phyloP scores from a whole-genome alignment of 35 echinoderm and acorn worm species.

The Apostichopus japonicus region DNA sequence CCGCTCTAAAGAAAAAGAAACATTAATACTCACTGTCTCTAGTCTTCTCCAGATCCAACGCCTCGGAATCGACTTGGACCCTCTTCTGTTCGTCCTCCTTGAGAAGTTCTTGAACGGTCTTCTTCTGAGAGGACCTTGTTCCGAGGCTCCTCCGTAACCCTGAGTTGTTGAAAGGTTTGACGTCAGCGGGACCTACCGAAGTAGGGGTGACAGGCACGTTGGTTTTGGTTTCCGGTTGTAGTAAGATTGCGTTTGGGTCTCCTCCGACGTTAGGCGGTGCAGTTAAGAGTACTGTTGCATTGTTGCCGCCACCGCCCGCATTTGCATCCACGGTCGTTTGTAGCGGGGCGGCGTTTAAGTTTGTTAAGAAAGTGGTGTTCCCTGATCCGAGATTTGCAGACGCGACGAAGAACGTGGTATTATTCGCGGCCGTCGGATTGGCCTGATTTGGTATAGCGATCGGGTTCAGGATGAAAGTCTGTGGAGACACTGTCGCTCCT shows the following conservation, averaged over 20 bases:
- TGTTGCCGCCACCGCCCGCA: background rate
- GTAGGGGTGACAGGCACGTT: slow-evolving; percentile 7
- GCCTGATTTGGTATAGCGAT: slow-evolving; percentile 15
- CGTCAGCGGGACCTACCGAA: background rate
- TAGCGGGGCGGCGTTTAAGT: slow-evolving; percentile 27
- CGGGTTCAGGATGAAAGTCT: slow-evolving; percentile 46
- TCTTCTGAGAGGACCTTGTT: slow-evolving; percentile 19
- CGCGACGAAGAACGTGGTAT: slow-evolving; percentile 32
- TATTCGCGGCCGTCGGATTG: background rate
- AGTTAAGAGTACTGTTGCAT: slow-evolving; percentile 44
- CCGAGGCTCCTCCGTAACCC: slow-evolving; percentile 14
- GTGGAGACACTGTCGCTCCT: slow-evolving; percentile 31
- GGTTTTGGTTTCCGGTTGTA: slow-evolving; percentile 41
- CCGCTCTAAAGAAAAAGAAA: too few species aligned
- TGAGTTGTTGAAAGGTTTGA: slow-evolving; percentile 30
- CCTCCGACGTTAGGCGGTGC: slow-evolving; percentile 23
- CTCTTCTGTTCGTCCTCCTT: slow-evolving; percentile 41
- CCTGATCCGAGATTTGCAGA: slow-evolving; percentile 37
- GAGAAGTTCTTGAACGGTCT: slow-evolving; percentile 49
- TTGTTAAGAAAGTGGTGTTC: slow-evolving; percentile 51
- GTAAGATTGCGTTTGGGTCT: slow-evolving; percentile 33
- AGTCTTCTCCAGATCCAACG: slow-evolving; percentile 32
- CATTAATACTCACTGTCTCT: slow-evolving; percentile 28
- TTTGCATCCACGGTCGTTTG: slow-evolving; percentile 2
- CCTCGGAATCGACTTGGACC: slow-evolving; percentile 19